phyloP scores from a whole-genome alignment of 2,888 invertebrate genomes.

The Microctonus brassicae region DNA sequence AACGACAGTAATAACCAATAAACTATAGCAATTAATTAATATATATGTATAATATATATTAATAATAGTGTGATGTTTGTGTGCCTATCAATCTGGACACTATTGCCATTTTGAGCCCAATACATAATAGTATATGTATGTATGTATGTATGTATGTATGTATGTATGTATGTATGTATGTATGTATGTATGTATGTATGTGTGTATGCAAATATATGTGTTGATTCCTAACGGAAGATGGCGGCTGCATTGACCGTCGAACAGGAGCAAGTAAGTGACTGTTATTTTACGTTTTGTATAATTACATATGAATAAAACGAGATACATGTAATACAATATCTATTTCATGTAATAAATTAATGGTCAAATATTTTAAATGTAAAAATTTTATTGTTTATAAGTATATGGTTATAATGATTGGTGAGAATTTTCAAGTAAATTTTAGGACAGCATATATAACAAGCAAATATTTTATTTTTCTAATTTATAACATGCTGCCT shows the following conservation, averaged over 20 bases:
- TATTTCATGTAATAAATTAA: neutral
- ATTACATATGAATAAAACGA: slow-evolving; percentile 5
- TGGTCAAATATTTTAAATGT: neutral
- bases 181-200: slow-evolving; percentile 12
- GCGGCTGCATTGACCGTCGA: slow-evolving; percentile 83
- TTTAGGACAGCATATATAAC: neutral
- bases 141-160: slow-evolving; percentile 36
- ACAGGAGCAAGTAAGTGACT: slow-evolving; percentile 81
- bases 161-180: slow-evolving; percentile 36
- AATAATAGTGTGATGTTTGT: neutral
- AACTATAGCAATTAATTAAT: neutral
- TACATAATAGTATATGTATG: neutral
- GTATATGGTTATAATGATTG: neutral
- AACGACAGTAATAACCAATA: neutral
- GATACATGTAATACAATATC: neutral
- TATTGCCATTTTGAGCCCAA: too few relatives aligned
- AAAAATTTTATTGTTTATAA: neutral
- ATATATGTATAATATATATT: too few relatives aligned
- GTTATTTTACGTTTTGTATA: slow-evolving; percentile 43
- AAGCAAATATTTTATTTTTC: neutral
- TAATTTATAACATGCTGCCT: neutral
- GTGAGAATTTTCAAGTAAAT: neutral
- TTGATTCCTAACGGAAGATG: slow-evolving; percentile 70
- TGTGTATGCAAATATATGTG: slow-evolving; percentile 41
- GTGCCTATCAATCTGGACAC: too few relatives aligned